phyloP scores from a whole-genome alignment of 2,113 vertebrate genomes.

The Peromyscus leucopus region DNA sequence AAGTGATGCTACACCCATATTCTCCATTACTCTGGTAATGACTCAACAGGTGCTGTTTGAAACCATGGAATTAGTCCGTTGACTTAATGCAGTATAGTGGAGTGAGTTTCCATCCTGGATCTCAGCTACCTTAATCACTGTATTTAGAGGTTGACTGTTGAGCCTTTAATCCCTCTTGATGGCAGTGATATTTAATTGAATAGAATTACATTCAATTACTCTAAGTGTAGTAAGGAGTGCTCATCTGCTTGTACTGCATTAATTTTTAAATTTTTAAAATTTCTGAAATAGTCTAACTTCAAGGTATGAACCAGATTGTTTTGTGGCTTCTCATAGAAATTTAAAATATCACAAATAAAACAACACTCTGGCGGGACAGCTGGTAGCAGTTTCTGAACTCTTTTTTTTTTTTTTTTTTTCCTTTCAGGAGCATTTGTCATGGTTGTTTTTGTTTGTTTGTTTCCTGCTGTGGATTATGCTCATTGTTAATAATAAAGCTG shows the following conservation, averaged over 20 bases:
- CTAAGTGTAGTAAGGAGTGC: conserved; percentile 17
- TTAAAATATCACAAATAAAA: conserved; percentile 50
- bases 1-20: conserved; percentile 39
- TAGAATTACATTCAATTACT: conserved; percentile 71
- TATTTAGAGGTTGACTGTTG: conserved; percentile 48
- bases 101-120: conserved; percentile 39
- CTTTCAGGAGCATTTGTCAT: not conserved
- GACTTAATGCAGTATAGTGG: conserved; percentile 56
- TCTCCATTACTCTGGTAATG: conserved; percentile 68
- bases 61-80: not conserved
- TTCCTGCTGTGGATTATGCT: no score
- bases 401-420: not conserved
- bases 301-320: not conserved
- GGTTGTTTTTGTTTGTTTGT: not conserved
- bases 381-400: not conserved
- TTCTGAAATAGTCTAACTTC: conserved; percentile 8
- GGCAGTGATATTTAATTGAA: conserved; percentile 68
- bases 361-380: not conserved
- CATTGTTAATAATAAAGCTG: no score
- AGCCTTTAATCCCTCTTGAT: conserved; percentile 71
- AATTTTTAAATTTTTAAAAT: not conserved
- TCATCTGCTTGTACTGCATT: conserved; percentile 57
- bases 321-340: conserved; percentile 25
- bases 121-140: conserved; percentile 71
- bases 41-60: conserved; percentile 64